Conservation (phyloP, 1,140 invertebrate genomes). For the Pygmarrhopalites habei region DNA sequence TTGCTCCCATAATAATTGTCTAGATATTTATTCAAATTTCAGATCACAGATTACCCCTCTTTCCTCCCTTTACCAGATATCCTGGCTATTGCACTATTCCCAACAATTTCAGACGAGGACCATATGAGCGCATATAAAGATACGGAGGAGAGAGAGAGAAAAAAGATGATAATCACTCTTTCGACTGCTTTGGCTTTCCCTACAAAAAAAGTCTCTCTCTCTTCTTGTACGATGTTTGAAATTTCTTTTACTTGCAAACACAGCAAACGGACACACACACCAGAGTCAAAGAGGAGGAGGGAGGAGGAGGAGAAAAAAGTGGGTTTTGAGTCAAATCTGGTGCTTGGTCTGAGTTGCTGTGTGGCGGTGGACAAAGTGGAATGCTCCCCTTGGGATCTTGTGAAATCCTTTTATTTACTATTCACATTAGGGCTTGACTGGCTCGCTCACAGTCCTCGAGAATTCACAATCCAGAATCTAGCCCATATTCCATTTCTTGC, state of each 20-base stretch:
- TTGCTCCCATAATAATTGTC: slow-evolving; percentile 1
- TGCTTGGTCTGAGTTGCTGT: neutral
- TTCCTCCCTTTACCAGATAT: neutral
- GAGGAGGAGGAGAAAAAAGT: neutral
- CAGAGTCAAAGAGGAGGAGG: neutral
- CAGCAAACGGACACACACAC: neutral
- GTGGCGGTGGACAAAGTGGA: neutral
- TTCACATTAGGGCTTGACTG: neutral
- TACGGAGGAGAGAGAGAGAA: neutral
- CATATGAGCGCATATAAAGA: neutral
- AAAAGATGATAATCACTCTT: too few relatives aligned
- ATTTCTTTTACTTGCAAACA: neutral
- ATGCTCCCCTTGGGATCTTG: neutral
- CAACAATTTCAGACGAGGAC: neutral
- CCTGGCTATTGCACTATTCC: neutral
- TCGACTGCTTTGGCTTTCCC: too few relatives aligned
- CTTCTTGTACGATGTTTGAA: neutral
- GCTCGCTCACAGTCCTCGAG: neutral
- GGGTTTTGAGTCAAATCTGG: neutral
- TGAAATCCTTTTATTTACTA: neutral
- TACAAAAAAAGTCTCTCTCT: neutral
- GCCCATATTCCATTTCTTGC: neutral
- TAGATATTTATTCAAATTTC: slow-evolving; percentile 1
- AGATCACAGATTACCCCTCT: neutral
- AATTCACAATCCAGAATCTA: neutral